A percentile compares a stretch with the other conserved stretches of the same genome.
phyloP scores from a whole-genome alignment of 1,140 invertebrate genomes.

The Drosophila asahinai region DNA sequence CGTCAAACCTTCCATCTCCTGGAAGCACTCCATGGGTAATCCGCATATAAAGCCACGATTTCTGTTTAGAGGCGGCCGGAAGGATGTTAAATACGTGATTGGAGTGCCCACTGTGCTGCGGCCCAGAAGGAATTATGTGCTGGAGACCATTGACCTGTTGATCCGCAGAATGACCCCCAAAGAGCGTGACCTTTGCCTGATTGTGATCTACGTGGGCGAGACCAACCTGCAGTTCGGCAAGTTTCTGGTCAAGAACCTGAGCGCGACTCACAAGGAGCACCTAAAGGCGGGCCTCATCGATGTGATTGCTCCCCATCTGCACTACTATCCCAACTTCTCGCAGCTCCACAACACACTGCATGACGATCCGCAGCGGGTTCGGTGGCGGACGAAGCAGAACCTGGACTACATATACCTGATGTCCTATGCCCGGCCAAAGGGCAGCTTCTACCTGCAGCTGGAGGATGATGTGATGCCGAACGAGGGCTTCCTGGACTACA shows the following conservation, averaged over 20 bases:
- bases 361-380: slow-evolving; percentile 13
- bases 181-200: slow-evolving; percentile 20
- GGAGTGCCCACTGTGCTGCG: slow-evolving; percentile 47
- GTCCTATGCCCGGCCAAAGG: slow-evolving; percentile 40
- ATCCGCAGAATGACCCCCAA: slow-evolving; percentile 15
- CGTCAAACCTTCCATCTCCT: too few relatives aligned
- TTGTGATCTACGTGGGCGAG: slow-evolving; percentile 56
- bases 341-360: slow-evolving; percentile 9
- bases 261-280: background rate
- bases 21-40: background rate
- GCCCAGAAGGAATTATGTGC: slow-evolving; percentile 15
- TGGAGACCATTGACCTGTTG: slow-evolving; percentile 16
- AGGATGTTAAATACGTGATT: slow-evolving; percentile 31
- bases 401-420: slow-evolving; percentile 54
- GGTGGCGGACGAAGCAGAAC: slow-evolving; percentile 43
- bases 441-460: slow-evolving; percentile 47
- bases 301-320: slow-evolving; percentile 32
- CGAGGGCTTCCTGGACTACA: slow-evolving; percentile 34
- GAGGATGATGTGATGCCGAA: slow-evolving; percentile 36
- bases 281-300: slow-evolving; percentile 40
- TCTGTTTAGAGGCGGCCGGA: slow-evolving; percentile 9
- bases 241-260: slow-evolving; percentile 12
- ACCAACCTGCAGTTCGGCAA: slow-evolving; percentile 11
- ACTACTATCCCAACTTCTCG: slow-evolving; percentile 49
- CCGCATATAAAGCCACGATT: background rate